Base-by-base conservation (phyloP, 2,113 vertebrate genomes). In the Apaloderma vittatum region DNA sequence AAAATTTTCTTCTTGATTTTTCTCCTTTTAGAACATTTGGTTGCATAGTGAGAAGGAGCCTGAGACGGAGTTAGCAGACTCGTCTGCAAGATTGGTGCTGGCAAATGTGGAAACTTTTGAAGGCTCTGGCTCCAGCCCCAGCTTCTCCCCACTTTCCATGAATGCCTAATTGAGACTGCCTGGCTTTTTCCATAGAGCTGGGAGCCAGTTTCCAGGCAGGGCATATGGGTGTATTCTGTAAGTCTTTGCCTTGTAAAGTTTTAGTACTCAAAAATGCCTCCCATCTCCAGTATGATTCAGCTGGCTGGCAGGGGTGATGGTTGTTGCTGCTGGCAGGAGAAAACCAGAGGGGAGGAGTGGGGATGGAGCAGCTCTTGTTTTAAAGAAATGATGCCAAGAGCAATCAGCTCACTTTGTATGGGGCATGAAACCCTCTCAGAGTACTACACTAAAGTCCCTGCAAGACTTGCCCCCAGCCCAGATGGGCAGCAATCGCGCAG, bases 171-270 rank as follows among this genome's bases (percentile, higher is more conserved):
- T 94, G 93, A 93, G 82, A 49, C 88, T 80, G 93, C 82, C 92
- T 95, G 90, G 86, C 74, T 92, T 93, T 96, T 90, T 95, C 95
- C 49, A 0, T 51, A 86, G 83, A 62, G 82, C 67, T 86, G 82
- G 91, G 63, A 97, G 91, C 82, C 96, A 94, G 91, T 95, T 96
- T 96, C 93, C 86, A 93, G 78, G 67, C 91, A 96, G 86, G 94
- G 88, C 83, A 94, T 88, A 94, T 84, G 95, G 91, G 75, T 91
- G 83, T 93, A 95, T 81, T 88, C 88, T 74, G 21, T 73, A 83
- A 94, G 68, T 63, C 79, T 70, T 79, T 51, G 91, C 72, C 86
- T 94, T 86, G 93, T 91, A 71, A 95, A 92, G 40, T 91, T 92
- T 96, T 74, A 96, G 91, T 65, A 84, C 94, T 91, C 88, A 88